Percentiles rank a stretch among this genome's conserved stretches.
These are phyloP conservation scores for Lithodes maja DNA, from an alignment of 2,888 invertebrate species.

Conservation along the genomic window DNA sequence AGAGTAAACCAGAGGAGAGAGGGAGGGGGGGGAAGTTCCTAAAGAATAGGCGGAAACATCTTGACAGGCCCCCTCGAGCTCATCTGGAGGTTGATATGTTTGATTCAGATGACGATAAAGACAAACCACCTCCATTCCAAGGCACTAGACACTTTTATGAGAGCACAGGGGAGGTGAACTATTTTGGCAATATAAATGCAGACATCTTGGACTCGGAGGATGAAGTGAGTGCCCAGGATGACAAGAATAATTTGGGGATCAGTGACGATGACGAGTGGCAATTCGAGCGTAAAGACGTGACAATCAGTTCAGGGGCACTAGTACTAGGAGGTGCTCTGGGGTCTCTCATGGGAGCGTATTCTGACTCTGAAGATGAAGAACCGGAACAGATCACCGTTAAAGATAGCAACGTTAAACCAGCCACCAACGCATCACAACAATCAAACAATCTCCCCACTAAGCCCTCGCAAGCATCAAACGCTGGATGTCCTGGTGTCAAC, in stretches of 20 bases:
- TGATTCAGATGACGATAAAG: slow-evolving; percentile 52
- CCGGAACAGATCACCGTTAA: not conserved
- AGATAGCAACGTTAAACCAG: not conserved
- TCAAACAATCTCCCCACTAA: not conserved
- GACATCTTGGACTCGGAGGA: slow-evolving; percentile 4
- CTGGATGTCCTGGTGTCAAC: not conserved
- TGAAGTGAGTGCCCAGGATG: not conserved
- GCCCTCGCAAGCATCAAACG: not conserved
- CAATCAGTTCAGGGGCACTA: not conserved
- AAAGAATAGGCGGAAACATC: slow-evolving; percentile 1
- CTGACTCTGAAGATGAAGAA: slow-evolving; percentile 76
- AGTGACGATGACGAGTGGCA: slow-evolving; percentile 66
- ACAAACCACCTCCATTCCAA: slow-evolving; percentile 40
- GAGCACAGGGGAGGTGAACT: slow-evolving; percentile 56
- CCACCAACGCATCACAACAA: not conserved
- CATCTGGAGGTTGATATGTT: slow-evolving; percentile 33
- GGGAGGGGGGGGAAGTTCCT: not conserved
- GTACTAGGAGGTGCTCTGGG: slow-evolving; percentile 75
- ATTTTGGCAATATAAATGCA: slow-evolving; percentile 34
- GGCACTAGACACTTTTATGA: slow-evolving; percentile 62
- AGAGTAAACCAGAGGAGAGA: not conserved
- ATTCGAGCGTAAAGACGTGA: not conserved
- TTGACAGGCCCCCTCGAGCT: slow-evolving; percentile 5
- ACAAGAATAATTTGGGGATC: slow-evolving; percentile 26
- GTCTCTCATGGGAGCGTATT: slow-evolving; percentile 79